Evolutionary conservation across 2,888 invertebrate genomes (phyloP), one percentile per base, ranked within the genome.

Genomic region (Adelognathus sp.): DNA sequence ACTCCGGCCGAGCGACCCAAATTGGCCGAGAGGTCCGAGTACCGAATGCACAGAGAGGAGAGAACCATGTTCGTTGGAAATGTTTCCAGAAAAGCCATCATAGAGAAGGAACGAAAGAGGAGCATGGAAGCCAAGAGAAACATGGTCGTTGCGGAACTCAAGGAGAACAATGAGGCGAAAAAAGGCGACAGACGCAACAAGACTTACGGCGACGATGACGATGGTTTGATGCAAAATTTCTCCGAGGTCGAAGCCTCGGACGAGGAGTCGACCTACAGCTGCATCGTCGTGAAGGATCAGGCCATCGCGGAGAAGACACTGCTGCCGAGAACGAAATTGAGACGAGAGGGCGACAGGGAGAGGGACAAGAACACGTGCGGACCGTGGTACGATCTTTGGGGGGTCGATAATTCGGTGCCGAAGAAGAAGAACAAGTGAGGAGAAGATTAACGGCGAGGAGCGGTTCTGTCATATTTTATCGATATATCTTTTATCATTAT

Each of bases 331-430:
- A 96, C 96, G 1, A 96, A 96, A 88, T 91, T 95, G 56, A 91
- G 95, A 63, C 94, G 95, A 87, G 88, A 93, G 87, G 83, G 91
- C 88, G 88, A 92, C 88, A 84, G 88, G 86, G 86, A 93, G 86
- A 89, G 85, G 87, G 92, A 83, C 7, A 89, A 89, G 41, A 96
- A 96, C 87, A 95, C 95, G 83, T 97, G 96, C 89, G 97, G 97
- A 0, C 97, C 97, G 0, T 97, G 97, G 97, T 97, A 97, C 88
- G 97, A 97, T 92, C 93, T 97, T 80, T 97, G 97, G 97, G 97
- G 95, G 31, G 93, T 94, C 73, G 96, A 96, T 91, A 93, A 94
- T 46, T 94, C 95, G 31, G 94, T 95, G 85, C 93, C 93, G 89
- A 93, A 93, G 87, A 94, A 93, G 80, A 90, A 91, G 78, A 90